Percentiles rank a stretch among this genome's conserved stretches.
Conservation (phyloP, 2,888 invertebrate genomes). For the Lepidonotus clava region DNA sequence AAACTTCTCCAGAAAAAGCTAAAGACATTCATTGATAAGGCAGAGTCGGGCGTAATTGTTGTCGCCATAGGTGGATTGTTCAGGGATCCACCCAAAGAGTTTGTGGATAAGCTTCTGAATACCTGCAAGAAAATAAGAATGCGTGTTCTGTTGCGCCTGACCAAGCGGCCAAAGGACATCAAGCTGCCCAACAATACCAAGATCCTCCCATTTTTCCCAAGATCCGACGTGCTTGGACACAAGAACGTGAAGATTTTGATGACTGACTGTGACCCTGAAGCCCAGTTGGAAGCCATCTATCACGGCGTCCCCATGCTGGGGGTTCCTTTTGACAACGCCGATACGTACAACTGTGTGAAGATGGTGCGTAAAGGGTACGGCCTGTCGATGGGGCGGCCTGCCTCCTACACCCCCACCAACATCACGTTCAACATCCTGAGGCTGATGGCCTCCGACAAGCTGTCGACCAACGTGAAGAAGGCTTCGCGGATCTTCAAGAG, state of each 20-base stretch:
- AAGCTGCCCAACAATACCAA: not conserved
- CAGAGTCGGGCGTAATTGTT: not conserved
- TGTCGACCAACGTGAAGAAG: not conserved
- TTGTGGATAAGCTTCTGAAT: not conserved
- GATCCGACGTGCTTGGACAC: not conserved
- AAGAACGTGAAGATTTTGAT: not conserved
- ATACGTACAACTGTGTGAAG: not conserved
- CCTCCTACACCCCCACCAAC: not conserved
- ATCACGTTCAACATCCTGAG: not conserved
- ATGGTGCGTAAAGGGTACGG: not conserved
- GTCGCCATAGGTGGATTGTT: not conserved
- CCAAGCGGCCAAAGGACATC: not conserved
- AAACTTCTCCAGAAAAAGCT: not conserved
- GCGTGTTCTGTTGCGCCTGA: not conserved
- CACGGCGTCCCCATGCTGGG: not conserved
- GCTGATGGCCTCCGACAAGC: not conserved
- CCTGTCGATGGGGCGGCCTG: not conserved
- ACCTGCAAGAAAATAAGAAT: not conserved
- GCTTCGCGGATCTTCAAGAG: constrained; percentile 2
- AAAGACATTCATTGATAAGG: not conserved
- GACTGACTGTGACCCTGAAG: not conserved
- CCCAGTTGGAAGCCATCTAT: not conserved
- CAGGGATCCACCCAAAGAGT: not conserved
- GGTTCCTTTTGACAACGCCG: not conserved
- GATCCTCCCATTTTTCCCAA: not conserved